Percentiles rank a stretch among this genome's conserved stretches.
phyloP scores from a whole-genome alignment of 2,113 vertebrate species.

The Osmerus eperlanus region DNA sequence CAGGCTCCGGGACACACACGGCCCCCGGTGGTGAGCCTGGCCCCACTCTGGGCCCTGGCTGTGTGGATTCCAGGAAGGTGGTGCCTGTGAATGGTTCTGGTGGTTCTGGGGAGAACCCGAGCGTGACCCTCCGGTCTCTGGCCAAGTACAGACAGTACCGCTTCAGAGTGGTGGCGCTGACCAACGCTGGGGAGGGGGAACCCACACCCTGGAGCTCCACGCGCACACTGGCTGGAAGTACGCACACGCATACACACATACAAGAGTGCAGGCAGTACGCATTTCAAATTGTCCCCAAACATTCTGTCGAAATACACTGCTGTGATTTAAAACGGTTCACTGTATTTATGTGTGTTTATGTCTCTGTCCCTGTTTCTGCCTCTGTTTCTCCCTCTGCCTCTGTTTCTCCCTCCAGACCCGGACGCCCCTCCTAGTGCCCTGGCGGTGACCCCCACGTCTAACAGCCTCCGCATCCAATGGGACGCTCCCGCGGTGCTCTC shows the following conservation, averaged over 20 bases:
- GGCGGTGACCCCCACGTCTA: conserved; percentile 75
- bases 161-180: conserved; percentile 86
- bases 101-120: conserved; percentile 46
- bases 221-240: conserved; percentile 76
- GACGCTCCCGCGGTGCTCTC: conserved; percentile 80
- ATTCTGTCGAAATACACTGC: background rate
- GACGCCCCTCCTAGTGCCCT: conserved; percentile 84
- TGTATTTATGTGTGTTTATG: background rate
- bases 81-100: conserved; percentile 72
- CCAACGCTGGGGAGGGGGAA: conserved; percentile 82
- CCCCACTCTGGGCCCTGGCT: conserved; percentile 43
- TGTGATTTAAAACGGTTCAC: background rate
- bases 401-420: conserved; percentile 71
- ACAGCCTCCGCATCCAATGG: conserved; percentile 83
- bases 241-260: background rate
- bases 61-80: conserved; percentile 72
- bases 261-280: background rate
- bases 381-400: background rate
- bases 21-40: conserved; percentile 18
- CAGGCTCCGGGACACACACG: background rate
- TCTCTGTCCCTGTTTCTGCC: background rate
- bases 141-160: conserved; percentile 88
- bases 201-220: conserved; percentile 80
- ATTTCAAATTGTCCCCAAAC: background rate
- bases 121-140: conserved; percentile 75